phyloP scores from a whole-genome alignment of 1,140 invertebrate genomes.

The Hermatobates lingyangjiaoensis region DNA sequence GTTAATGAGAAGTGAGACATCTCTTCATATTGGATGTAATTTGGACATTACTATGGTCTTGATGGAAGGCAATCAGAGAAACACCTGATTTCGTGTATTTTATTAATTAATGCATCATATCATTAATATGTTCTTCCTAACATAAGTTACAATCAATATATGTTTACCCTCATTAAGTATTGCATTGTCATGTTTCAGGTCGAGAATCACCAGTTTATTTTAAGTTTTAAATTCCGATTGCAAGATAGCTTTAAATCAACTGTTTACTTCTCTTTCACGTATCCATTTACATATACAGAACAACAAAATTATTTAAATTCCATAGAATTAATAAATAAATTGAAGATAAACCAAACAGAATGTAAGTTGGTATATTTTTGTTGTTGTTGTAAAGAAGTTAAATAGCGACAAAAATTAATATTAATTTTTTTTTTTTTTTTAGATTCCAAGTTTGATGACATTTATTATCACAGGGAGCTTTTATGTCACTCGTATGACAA shows the following conservation, averaged over 20 bases:
- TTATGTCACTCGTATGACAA: constrained; percentile 66
- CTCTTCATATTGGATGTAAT: no score
- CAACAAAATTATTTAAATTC: constrained; percentile 33
- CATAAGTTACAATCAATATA: no score
- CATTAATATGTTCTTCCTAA: no score
- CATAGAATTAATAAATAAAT: neutral
- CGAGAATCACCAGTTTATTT: constrained; percentile 48
- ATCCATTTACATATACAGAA: constrained; percentile 72
- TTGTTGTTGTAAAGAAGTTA: no score
- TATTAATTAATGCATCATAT: no score
- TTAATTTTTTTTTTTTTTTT: constrained; percentile 1
- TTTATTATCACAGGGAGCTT: constrained; percentile 75
- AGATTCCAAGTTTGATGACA: constrained; percentile 32
- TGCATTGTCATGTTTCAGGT: constrained; percentile 29
- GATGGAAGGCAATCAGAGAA: no score
- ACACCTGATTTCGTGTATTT: no score
- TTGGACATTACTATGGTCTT: no score
- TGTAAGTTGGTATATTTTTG: no score
- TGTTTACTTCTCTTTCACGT: constrained; percentile 81
- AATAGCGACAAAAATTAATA: no score
- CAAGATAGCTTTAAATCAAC: constrained; percentile 49
- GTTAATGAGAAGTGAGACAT: no score
- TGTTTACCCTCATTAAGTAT: no score
- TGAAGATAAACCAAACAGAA: neutral
- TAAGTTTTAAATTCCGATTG: constrained; percentile 60